Percentiles rank a stretch among this genome's conserved stretches.
These are phyloP conservation scores for Lysandra bellargus DNA, from an alignment of 2,888 invertebrate genomes.

Conservation along the genomic window DNA sequence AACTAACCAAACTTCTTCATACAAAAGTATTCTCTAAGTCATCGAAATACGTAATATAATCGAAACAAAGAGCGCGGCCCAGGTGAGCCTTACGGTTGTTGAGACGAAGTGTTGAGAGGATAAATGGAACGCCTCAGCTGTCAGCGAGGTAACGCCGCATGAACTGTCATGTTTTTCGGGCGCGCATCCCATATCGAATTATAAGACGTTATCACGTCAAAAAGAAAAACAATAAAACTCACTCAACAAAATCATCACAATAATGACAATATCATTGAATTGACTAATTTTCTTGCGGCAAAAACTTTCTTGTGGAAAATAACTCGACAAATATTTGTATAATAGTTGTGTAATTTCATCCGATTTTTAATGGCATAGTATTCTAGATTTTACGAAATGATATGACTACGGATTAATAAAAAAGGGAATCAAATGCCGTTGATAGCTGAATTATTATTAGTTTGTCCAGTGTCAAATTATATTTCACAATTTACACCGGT, in stretches of 20 bases:
- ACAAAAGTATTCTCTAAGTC: too few relatives aligned
- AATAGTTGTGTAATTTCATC: not conserved
- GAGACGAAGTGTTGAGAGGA: too few relatives aligned
- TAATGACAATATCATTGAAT: not conserved
- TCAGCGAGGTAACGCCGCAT: too few relatives aligned
- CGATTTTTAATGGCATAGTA: constrained; percentile 11
- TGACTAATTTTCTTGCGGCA: not conserved
- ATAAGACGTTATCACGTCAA: too few relatives aligned
- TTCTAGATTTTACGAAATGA: constrained; percentile 13
- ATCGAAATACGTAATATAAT: too few relatives aligned
- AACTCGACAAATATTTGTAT: not conserved
- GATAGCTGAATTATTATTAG: not conserved
- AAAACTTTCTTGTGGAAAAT: not conserved
- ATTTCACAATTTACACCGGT: not conserved
- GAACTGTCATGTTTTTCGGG: too few relatives aligned
- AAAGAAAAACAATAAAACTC: not conserved
- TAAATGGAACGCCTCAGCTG: too few relatives aligned
- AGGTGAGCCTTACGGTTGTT: too few relatives aligned
- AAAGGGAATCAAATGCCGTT: not conserved
- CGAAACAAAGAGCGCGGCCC: too few relatives aligned
- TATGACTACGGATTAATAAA: not conserved
- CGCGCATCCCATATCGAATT: too few relatives aligned
- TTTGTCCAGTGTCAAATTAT: not conserved
- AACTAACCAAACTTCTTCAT: too few relatives aligned
- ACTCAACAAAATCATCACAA: not conserved